These are phyloP conservation scores for Samia ricini DNA, from an alignment of 1,140 invertebrate species.

Conservation along the genomic window DNA sequence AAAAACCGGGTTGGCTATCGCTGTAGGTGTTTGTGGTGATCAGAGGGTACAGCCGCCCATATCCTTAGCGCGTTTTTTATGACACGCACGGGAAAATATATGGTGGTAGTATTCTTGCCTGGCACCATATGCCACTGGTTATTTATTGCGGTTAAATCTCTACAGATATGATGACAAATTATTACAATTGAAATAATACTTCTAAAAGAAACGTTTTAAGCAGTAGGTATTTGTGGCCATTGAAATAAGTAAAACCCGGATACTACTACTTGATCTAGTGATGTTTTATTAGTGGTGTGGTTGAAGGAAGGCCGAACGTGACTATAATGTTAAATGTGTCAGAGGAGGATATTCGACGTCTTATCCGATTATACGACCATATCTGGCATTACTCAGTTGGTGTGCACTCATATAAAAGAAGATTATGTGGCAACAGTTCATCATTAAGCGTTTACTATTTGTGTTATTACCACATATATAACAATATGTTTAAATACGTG, in stretches of 20 bases:
- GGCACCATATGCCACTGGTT: too few species aligned
- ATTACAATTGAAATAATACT: too few species aligned
- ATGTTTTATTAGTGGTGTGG: constrained; percentile 27
- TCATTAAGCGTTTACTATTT: constrained; percentile 14
- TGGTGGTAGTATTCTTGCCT: too few species aligned
- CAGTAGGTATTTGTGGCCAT: not conserved
- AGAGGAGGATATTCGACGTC: constrained; percentile 48
- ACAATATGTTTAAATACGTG: constrained; percentile 73
- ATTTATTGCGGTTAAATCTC: too few species aligned
- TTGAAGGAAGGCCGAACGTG: constrained; percentile 51
- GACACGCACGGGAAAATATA: too few species aligned
- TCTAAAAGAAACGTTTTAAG: too few species aligned
- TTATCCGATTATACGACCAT: constrained; percentile 47
- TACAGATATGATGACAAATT: too few species aligned
- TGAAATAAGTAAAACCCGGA: constrained; percentile 7
- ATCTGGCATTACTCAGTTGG: constrained; percentile 16
- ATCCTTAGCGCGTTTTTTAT: too few species aligned
- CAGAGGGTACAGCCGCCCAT: too few species aligned
- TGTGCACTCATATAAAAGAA: constrained; percentile 49
- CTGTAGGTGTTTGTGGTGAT: too few species aligned
- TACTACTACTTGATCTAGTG: constrained; percentile 53
- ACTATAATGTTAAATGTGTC: constrained; percentile 42
- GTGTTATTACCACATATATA: constrained; percentile 13
- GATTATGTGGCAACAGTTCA: constrained; percentile 16
- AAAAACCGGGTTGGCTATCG: too few species aligned